Evolutionary conservation across 2,797 vertebrate genomes (phyloP), one percentile per base, ranked within the genome.

Genomic region (Lindbergichthys nudifrons): DNA sequence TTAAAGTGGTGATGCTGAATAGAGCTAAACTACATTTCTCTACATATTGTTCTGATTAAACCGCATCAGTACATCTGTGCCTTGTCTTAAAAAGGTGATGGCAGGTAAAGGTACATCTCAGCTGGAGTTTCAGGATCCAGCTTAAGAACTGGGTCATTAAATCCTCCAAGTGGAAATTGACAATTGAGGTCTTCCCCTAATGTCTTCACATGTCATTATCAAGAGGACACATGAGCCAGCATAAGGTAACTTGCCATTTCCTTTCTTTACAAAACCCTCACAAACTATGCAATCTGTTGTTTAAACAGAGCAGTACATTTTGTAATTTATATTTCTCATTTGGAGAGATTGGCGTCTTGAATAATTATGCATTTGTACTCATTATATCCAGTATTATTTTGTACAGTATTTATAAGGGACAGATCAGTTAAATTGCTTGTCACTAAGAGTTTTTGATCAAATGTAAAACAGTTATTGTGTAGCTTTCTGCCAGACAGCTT

Each of bases 121-220:
- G 61, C 60, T 65, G 65, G 50, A 69, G 67, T 63, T 65, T 53
- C 62, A 77, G 43, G 58, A 81, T 84, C 42, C 70, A 77, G 52
- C 68, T 80, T 78, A 83, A 80, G 75, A 84, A 79, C 8, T 53
- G 65, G 69, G 80, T 80, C 78, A 82, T 36, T 21, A 39, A 75
- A 42, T 78, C 75, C 7, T 73, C 68, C 53, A 69, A 65, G 48
- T 53, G 53, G 68, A 80, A 79, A 70, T 50, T 43, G 9, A 42
- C 32, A 68, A 73, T 58, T 41, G 67, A 63, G 42, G 51, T 56
- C 32, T 68, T 50, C 54, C 42, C 60, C 52, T 66, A 71, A 72
- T 60, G 57, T 52, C 21, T 61, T 68, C 66, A 46, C 52, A 23
- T 63, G 43, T 61, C 62, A 70, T 54, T 63, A 56, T 54, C 51